Evolutionary conservation across 2,888 invertebrate genomes (phyloP).

Genomic region (Criorhina ranunculi): DNA sequence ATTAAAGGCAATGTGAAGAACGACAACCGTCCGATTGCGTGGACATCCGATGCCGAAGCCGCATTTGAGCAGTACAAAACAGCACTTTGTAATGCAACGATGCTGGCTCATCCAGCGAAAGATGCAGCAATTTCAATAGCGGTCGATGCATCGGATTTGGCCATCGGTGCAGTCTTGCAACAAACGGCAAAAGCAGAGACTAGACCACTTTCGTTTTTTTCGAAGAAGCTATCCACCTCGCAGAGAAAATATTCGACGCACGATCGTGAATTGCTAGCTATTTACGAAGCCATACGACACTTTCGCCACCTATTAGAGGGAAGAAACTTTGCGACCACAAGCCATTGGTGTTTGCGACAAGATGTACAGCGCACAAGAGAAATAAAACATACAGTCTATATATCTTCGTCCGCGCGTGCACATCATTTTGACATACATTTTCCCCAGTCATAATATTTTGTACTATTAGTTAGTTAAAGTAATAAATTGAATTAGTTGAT

Average conservation of each 20-base stretch:
- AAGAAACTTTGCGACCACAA: conserved; percentile 71
- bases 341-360: conserved; percentile 77
- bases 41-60: conserved; percentile 19
- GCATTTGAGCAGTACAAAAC: conserved; percentile 15
- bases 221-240: not conserved
- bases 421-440: too few species aligned
- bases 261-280: not conserved
- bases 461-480: too few species aligned
- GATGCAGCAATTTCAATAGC: too few species aligned
- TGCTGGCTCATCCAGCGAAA: not conserved
- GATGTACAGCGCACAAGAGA: too few species aligned
- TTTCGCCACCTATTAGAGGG: conserved; percentile 62
- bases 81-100: conserved; percentile 18
- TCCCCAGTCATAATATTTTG: too few species aligned
- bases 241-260: not conserved
- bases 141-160: conserved; percentile 5
- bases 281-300: conserved; percentile 80
- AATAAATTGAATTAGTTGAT: too few species aligned
- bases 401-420: too few species aligned
- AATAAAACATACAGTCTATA: too few species aligned
- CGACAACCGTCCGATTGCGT: not conserved
- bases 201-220: not conserved
- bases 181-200: conserved; percentile 1
- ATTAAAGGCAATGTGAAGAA: conserved; percentile 24
- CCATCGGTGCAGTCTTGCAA: conserved; percentile 38